Percentiles rank a stretch among this genome's conserved stretches.
phyloP scores from a whole-genome alignment of 2,113 vertebrate species.

The Neotoma lepida region DNA sequence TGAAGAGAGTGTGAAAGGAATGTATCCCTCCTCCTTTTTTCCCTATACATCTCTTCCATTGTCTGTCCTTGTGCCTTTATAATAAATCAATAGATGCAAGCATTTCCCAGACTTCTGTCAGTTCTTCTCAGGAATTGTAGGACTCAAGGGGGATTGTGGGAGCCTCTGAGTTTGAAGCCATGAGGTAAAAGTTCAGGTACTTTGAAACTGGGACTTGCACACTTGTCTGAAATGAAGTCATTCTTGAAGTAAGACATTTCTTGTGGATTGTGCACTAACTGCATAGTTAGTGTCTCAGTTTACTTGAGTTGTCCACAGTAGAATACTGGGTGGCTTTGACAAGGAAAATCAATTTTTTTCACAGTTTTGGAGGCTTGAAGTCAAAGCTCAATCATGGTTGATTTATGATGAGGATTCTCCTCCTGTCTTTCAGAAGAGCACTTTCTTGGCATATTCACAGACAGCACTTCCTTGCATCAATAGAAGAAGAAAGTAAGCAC shows the following conservation, averaged over 20 bases:
- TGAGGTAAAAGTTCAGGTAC: background rate
- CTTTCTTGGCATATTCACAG: background rate
- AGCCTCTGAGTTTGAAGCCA: background rate
- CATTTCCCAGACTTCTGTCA: background rate
- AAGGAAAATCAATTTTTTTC: background rate
- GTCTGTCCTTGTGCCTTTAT: background rate
- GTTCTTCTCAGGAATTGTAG: background rate
- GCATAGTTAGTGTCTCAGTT: background rate
- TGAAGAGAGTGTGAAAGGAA: background rate
- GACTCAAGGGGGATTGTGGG: background rate
- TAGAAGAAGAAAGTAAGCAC: background rate
- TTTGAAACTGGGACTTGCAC: background rate
- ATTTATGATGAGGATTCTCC: background rate
- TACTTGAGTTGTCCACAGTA: background rate
- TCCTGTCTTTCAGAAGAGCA: background rate
- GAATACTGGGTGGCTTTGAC: background rate
- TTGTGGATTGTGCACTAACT: background rate
- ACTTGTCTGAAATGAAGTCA: background rate
- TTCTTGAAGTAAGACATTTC: no score
- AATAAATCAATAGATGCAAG: background rate
- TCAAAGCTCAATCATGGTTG: background rate
- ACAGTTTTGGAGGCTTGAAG: background rate
- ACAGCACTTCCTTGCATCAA: background rate
- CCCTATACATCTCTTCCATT: fast-evolving
- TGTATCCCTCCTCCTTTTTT: background rate